Evolutionary conservation across 1,140 invertebrate genomes (phyloP).

Genomic region (Agrypnia vestita): DNA sequence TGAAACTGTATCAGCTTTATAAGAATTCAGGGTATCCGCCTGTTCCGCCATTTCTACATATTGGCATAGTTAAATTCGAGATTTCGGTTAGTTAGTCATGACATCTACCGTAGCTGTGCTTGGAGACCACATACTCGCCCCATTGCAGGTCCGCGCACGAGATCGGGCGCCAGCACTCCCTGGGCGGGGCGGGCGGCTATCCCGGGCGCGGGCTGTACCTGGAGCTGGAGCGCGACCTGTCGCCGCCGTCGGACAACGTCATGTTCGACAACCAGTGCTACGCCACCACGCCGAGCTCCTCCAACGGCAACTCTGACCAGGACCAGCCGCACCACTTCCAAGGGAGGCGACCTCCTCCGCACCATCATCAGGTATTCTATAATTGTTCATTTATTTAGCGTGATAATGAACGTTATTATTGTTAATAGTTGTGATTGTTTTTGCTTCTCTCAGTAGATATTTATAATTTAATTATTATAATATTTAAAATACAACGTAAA

Average conservation of each 20-base stretch:
- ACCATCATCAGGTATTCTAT: conserved; percentile 43
- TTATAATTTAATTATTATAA: too few species aligned
- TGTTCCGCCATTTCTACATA: too few species aligned
- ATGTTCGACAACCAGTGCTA: conserved; percentile 96
- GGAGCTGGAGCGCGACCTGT: conserved; percentile 88
- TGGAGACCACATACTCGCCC: too few species aligned
- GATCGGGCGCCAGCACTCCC: conserved; percentile 71
- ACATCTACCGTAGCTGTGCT: too few species aligned
- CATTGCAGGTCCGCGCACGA: conserved; percentile 79
- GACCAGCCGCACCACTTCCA: conserved; percentile 81
- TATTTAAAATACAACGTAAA: too few species aligned
- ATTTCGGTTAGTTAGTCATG: too few species aligned
- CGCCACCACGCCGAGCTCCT: conserved; percentile 92
- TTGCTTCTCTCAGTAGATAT: too few species aligned
- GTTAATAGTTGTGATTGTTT: too few species aligned
- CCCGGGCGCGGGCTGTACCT: conserved; percentile 83
- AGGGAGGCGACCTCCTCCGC: conserved; percentile 70
- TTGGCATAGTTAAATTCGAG: too few species aligned
- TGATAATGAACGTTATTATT: too few species aligned
- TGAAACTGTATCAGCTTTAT: too few species aligned
- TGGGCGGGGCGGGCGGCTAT: conserved; percentile 68
- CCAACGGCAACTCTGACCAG: conserved; percentile 91
- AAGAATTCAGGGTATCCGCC: too few species aligned
- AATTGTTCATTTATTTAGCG: not conserved
- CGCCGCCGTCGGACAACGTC: conserved; percentile 92